These are phyloP conservation scores for Coreius guichenoti DNA, from an alignment of 2,797 vertebrate species.

Conservation along the genomic window DNA sequence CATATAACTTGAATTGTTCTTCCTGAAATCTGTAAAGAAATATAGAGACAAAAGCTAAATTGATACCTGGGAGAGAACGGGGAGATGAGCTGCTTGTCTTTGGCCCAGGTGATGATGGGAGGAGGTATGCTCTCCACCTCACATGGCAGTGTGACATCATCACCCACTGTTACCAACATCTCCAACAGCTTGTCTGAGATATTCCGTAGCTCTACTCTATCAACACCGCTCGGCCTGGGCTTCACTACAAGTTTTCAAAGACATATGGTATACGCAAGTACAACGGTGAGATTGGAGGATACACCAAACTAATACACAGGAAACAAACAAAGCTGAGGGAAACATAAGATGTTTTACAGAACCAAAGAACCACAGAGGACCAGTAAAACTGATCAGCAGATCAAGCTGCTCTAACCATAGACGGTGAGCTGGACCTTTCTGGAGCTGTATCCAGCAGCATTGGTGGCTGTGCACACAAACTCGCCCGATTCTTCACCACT, in stretches of 20 bases:
- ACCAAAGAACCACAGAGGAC: not conserved
- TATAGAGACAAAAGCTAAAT: not conserved
- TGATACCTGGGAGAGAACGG: slow-evolving; percentile 92
- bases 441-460: slow-evolving; percentile 87
- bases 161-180: slow-evolving; percentile 84
- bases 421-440: slow-evolving; percentile 95
- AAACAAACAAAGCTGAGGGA: slow-evolving; percentile 2
- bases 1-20: not conserved
- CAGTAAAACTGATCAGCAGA: not conserved
- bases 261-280: slow-evolving; percentile 24
- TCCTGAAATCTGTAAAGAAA: not conserved
- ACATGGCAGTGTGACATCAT: slow-evolving; percentile 88
- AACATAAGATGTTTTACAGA: not conserved
- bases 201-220: slow-evolving; percentile 58
- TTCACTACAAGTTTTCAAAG: slow-evolving; percentile 79
- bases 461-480: slow-evolving; percentile 91
- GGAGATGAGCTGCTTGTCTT: slow-evolving; percentile 91
- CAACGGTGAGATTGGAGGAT: not conserved
- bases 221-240: slow-evolving; percentile 78
- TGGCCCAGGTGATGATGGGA: slow-evolving; percentile 92
- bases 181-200: slow-evolving; percentile 74
- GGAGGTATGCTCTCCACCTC: slow-evolving; percentile 92
- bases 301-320: not conserved
- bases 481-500: slow-evolving; percentile 89
- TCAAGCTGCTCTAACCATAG: slow-evolving; percentile 82